A percentile compares a stretch with the other conserved stretches of the same genome.
These are phyloP conservation scores for Fundulus diaphanus DNA, from an alignment of 2,797 vertebrate genomes.

Conservation along the genomic window DNA sequence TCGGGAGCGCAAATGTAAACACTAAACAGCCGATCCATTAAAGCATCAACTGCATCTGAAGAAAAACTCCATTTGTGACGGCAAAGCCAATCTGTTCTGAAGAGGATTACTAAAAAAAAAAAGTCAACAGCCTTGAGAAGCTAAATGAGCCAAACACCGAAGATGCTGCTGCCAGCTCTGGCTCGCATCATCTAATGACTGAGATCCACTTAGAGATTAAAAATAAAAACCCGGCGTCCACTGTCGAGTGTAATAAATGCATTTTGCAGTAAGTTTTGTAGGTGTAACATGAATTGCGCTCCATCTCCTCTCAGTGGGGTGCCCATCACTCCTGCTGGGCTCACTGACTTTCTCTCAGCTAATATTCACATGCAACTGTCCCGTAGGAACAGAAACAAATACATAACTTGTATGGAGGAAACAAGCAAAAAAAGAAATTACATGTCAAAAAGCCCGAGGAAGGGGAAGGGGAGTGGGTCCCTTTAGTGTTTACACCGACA, in stretches of 20 bases:
- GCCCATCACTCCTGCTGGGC: conserved; percentile 36
- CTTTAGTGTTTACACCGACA: conserved; percentile 73
- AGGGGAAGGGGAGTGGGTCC: conserved; percentile 68
- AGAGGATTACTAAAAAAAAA: conserved; percentile 13
- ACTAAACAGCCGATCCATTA: conserved; percentile 70
- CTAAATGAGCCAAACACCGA: conserved; percentile 2
- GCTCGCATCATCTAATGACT: not conserved
- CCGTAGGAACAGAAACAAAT: conserved; percentile 37
- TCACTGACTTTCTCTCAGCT: conserved; percentile 36
- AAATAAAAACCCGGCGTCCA: conserved; percentile 3
- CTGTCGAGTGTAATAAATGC: conserved; percentile 12
- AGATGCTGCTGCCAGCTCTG: not conserved
- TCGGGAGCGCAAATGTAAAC: conserved; percentile 69
- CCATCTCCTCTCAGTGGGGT: conserved; percentile 40
- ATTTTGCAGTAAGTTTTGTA: conserved; percentile 16
- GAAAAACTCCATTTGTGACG: conserved; percentile 49
- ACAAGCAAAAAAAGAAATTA: conserved; percentile 17
- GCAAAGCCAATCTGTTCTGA: conserved; percentile 27
- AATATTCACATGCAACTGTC: conserved; percentile 43
- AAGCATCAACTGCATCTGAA: conserved; percentile 40
- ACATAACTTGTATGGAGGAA: conserved; percentile 12
- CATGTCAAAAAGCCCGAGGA: conserved; percentile 55
- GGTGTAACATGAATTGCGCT: conserved; percentile 35
- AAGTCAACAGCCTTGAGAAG: conserved; percentile 24
- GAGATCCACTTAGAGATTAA: not conserved